A percentile compares a stretch with the other conserved stretches of the same genome.
Evolutionary conservation across 2,113 vertebrate species (phyloP).

Genomic region (Apodemus sylvaticus): DNA sequence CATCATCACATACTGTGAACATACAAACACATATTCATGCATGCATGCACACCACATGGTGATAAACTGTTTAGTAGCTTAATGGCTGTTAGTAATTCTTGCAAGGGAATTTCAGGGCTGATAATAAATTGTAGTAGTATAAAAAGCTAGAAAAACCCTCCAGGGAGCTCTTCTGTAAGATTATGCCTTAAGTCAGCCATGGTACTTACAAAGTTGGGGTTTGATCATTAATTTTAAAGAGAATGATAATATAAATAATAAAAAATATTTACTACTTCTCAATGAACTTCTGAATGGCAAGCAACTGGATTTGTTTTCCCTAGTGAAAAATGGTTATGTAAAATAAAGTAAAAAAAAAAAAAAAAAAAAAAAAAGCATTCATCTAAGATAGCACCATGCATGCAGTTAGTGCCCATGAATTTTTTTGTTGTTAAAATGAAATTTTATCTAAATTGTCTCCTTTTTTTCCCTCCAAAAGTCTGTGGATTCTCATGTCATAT

Average conservation of each 20-base stretch:
- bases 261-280: constrained; percentile 6
- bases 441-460: constrained; percentile 44
- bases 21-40: not conserved
- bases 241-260: constrained; percentile 12
- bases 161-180: not conserved
- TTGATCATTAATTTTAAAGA: constrained; percentile 51
- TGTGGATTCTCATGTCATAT: constrained; percentile 99
- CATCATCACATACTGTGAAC: not conserved
- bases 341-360: constrained; percentile 36
- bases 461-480: constrained; percentile 83
- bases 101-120: not conserved
- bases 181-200: not conserved
- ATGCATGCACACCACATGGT: not conserved
- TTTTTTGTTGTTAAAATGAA: constrained; percentile 33
- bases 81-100: not conserved
- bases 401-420: not conserved
- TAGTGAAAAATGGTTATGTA: not conserved
- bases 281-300: constrained; percentile 24
- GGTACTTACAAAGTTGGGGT: not conserved
- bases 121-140: not conserved
- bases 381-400: not conserved
- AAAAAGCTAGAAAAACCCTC: not conserved
- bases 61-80: not conserved
- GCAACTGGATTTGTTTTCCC: not conserved
- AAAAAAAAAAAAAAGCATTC: not conserved